phyloP scores from a whole-genome alignment of 2,113 vertebrate species.

The Embiotoca jacksoni region DNA sequence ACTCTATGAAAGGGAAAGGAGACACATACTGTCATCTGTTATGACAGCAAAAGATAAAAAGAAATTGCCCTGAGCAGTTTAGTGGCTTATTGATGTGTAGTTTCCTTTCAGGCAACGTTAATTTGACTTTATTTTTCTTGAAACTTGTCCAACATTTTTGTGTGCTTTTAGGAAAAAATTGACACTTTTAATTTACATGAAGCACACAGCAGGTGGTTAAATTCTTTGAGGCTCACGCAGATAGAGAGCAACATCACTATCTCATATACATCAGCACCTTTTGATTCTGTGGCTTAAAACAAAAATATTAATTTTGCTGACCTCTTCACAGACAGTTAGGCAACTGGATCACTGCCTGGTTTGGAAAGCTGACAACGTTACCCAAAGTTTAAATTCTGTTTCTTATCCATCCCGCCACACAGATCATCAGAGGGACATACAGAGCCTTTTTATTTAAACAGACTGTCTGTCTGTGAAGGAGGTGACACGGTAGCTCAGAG shows the following conservation, averaged over 20 bases:
- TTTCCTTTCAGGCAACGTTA: too few species aligned
- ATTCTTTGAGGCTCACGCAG: background rate
- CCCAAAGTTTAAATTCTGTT: slow-evolving; percentile 4
- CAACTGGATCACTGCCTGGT: slow-evolving; percentile 28
- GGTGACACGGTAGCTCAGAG: slow-evolving; percentile 5
- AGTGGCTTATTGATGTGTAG: too few species aligned
- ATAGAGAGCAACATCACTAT: background rate
- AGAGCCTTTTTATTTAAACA: slow-evolving; percentile 13
- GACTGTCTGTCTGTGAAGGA: background rate
- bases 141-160: background rate
- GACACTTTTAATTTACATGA: background rate
- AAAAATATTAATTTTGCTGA: slow-evolving; percentile 2
- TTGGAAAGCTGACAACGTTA: slow-evolving; percentile 19
- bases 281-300: slow-evolving; percentile 4
- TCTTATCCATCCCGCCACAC: background rate
- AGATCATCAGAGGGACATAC: slow-evolving; percentile 14
- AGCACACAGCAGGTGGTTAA: background rate
- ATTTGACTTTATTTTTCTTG: too few species aligned
- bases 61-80: too few species aligned
- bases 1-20: too few species aligned
- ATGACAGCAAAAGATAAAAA: too few species aligned
- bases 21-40: too few species aligned
- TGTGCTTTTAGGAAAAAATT: background rate
- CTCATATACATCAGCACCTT: background rate
- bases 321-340: slow-evolving; percentile 7